Evolutionary conservation across 2,888 invertebrate genomes (phyloP).

Genomic region (Drosophila leonis): DNA sequence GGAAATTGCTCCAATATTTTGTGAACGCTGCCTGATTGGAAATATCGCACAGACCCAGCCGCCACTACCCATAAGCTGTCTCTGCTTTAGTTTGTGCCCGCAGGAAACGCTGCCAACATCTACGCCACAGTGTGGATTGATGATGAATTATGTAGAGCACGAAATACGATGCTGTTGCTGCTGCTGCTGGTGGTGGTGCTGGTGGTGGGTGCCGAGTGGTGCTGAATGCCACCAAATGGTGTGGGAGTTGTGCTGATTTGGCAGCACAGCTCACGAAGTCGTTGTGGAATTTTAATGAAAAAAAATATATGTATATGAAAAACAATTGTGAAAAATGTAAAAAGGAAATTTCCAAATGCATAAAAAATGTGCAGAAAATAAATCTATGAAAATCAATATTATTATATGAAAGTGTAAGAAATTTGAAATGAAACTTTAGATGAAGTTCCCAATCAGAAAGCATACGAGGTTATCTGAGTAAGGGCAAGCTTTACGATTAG

Average conservation of each 20-base stretch:
- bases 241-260: slow-evolving; percentile 73
- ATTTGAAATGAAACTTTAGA: too few species aligned
- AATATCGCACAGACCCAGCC: slow-evolving; percentile 51
- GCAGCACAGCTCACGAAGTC: slow-evolving; percentile 68
- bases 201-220: slow-evolving; percentile 7
- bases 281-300: slow-evolving; percentile 76
- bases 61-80: slow-evolving; percentile 9
- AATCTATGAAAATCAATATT: slow-evolving; percentile 21
- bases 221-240: slow-evolving; percentile 43
- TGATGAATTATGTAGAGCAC: slow-evolving; percentile 85
- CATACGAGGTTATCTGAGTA: too few species aligned
- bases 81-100: slow-evolving; percentile 52
- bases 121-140: slow-evolving; percentile 70
- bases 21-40: slow-evolving; percentile 67
- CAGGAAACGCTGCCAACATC: slow-evolving; percentile 58
- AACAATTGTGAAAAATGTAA: slow-evolving; percentile 40
- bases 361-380: slow-evolving; percentile 14
- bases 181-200: slow-evolving; percentile 18
- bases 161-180: slow-evolving; percentile 72
- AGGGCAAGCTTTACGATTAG: too few species aligned
- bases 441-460: too few species aligned
- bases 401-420: background rate
- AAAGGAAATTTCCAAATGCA: slow-evolving; percentile 34
- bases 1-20: slow-evolving; percentile 79
- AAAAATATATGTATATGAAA: slow-evolving; percentile 22